phyloP scores from a whole-genome alignment of 2,888 invertebrate genomes.

The Chalcis sispes region DNA sequence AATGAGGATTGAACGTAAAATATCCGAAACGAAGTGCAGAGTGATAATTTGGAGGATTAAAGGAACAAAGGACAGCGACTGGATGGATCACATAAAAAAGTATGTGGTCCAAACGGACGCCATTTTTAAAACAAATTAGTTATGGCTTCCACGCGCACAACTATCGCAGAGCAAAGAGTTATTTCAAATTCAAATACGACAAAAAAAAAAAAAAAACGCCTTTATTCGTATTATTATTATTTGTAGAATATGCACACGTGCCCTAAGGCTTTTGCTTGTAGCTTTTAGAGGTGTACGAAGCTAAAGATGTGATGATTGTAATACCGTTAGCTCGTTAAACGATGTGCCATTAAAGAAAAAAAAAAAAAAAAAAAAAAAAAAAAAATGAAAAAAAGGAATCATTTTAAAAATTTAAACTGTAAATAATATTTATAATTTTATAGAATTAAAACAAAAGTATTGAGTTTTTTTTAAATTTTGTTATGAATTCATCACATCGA shows the following conservation, averaged over 20 bases:
- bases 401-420: too few species aligned
- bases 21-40: conserved; percentile 33
- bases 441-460: background rate
- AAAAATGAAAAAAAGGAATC: too few species aligned
- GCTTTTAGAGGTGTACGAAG: conserved; percentile 47
- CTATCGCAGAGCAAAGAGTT: conserved; percentile 75
- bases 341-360: background rate
- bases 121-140: conserved; percentile 62
- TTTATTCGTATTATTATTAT: conserved; percentile 31
- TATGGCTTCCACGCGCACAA: conserved; percentile 75
- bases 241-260: conserved; percentile 36
- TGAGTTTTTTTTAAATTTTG: background rate
- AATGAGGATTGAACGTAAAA: conserved; percentile 23
- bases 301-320: conserved; percentile 32
- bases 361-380: too few species aligned
- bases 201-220: conserved; percentile 13
- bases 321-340: background rate
- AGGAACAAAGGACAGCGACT: conserved; percentile 61
- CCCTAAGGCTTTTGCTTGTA: conserved; percentile 24
- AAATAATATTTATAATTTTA: too few species aligned
- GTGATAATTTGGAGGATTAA: conserved; percentile 41
- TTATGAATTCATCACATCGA: conserved; percentile 36
- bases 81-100: conserved; percentile 66
- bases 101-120: conserved; percentile 70
- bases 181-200: conserved; percentile 69